Evolutionary conservation across 2,113 vertebrate genomes (phyloP), one percentile per base, ranked within the genome.

Genomic region (Cebidichthys violaceus): DNA sequence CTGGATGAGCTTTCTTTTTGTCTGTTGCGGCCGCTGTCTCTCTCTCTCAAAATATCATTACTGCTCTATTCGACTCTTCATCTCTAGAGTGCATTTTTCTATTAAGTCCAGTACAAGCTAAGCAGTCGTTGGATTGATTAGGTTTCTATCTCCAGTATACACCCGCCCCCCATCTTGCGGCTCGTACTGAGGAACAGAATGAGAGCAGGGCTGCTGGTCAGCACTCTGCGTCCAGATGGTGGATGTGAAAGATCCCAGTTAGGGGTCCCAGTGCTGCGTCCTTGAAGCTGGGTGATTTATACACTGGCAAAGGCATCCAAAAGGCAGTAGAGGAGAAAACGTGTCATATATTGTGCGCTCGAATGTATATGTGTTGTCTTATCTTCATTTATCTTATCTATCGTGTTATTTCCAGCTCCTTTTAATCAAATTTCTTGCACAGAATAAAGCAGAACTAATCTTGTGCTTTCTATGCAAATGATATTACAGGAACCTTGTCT

Each of bases 191-290:
- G 85, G 67, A 90, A 77, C 90, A 91, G 90, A 91, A 88, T 89
- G 89, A 86, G 91, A 92, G 86, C 90, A 83, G 86, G 83, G 82
- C 84, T 45, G 86, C 88, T 90, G 93, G 93, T 93, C 93, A 94
- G 93, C 91, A 93, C 83, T 92, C 93, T 64, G 72, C 22, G 69
- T 93, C 93, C 93, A 94, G 93, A 94, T 94, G 93, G 93, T 93
- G 80, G 86, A 92, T 92, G 90, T 92, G 93, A 93, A 92, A 85
- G 90, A 90, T 93, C 93, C 91, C 91, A 92, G 92, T 92, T 85
- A 93, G 93, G 92, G 93, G 93, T 94, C 92, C 87, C 86, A 81
- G 71, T 61, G 88, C 89, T 89, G 77, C 45, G 92, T 91, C 93
- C 93, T 94, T 94, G 93, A 93, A 91, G 62, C 81, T 6, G 57